Conservation (phyloP, 2,113 vertebrate genomes). For the Grallaria varia region DNA sequence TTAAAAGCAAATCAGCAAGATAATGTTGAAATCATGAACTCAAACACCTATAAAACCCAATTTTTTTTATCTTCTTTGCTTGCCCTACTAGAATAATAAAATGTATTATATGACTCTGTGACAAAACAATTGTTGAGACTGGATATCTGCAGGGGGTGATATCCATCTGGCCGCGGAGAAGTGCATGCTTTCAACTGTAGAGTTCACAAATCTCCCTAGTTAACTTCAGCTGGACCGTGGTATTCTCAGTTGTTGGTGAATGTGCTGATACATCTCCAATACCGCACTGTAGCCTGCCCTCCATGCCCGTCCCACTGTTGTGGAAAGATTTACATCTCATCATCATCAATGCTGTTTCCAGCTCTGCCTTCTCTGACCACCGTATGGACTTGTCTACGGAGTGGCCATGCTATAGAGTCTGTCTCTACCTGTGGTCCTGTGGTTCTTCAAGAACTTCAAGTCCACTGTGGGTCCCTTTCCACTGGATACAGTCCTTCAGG, state of each 20-base stretch:
- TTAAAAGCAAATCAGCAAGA: not conserved
- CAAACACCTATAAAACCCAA: not conserved
- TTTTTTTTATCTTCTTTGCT: not conserved
- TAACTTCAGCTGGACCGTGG: not conserved
- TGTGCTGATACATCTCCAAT: not conserved
- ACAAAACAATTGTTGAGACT: not conserved
- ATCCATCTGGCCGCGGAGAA: not conserved
- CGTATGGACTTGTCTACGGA: not conserved
- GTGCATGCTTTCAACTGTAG: not conserved
- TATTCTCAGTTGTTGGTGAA: not conserved
- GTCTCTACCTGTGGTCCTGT: not conserved
- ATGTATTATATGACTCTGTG: not conserved
- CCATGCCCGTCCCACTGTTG: rapidly evolving
- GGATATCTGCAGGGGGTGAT: not conserved
- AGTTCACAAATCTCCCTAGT: not conserved
- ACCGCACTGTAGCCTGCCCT: not conserved
- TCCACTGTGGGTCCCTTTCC: not conserved
- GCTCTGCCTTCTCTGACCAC: not conserved
- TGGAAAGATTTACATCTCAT: not conserved
- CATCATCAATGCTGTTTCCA: not conserved
- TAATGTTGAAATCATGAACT: not conserved
- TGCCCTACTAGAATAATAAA: not conserved
- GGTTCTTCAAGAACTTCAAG: not conserved
- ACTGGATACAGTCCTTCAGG: not conserved
- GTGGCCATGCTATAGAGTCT: not conserved